These are phyloP conservation scores for Aspidiotus rigidus DNA, from an alignment of 2,888 invertebrate species.

Conservation along the genomic window DNA sequence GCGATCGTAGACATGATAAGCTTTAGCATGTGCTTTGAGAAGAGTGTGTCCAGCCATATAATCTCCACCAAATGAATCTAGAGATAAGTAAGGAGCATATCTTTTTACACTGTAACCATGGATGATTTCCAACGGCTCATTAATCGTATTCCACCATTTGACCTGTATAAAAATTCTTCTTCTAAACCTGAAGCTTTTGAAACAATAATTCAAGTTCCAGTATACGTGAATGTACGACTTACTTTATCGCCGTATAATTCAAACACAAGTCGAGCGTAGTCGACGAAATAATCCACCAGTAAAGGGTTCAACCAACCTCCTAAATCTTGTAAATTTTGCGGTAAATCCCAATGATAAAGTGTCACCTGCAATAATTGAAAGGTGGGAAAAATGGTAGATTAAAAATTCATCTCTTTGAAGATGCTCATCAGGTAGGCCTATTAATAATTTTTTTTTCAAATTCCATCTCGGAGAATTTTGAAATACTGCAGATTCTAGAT, in stretches of 20 bases:
- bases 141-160: slow-evolving; percentile 57
- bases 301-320: slow-evolving; percentile 60
- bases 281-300: slow-evolving; percentile 55
- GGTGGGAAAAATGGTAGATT: neutral
- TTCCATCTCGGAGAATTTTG: neutral
- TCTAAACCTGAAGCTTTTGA: neutral
- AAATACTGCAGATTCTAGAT: too few species aligned
- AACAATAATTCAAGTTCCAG: neutral
- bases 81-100: slow-evolving; percentile 40
- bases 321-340: slow-evolving; percentile 48
- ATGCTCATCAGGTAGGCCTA: neutral
- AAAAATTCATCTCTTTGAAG: neutral
- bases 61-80: slow-evolving; percentile 49
- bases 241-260: slow-evolving; percentile 48
- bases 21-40: slow-evolving; percentile 56
- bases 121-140: slow-evolving; percentile 48
- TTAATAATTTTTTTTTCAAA: neutral
- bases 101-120: slow-evolving; percentile 38
- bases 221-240: neutral
- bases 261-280: slow-evolving; percentile 53
- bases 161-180: slow-evolving; percentile 39
- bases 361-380: slow-evolving; percentile 37
- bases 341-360: slow-evolving; percentile 57
- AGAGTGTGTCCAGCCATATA: slow-evolving; percentile 57
- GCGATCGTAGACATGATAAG: slow-evolving; percentile 53